phyloP scores from a whole-genome alignment of 1,140 invertebrate species.

The Delia radicum region DNA sequence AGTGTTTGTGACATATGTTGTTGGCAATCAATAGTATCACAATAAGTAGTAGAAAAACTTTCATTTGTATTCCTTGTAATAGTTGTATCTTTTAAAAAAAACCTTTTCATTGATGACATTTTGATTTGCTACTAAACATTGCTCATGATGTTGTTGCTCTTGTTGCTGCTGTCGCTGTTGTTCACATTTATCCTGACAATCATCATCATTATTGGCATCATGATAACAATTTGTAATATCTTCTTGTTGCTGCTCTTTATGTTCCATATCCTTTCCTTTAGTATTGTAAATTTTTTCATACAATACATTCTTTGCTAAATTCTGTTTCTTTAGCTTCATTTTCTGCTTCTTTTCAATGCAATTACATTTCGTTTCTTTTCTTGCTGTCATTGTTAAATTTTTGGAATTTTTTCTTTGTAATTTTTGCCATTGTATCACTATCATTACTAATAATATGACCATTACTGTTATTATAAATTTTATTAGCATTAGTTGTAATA shows the following conservation, averaged over 20 bases:
- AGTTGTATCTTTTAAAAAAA: neutral
- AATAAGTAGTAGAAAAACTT: neutral
- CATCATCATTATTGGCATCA: neutral
- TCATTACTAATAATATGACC: neutral
- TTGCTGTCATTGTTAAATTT: neutral
- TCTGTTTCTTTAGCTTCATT: neutral
- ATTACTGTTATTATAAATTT: neutral
- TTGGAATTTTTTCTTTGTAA: neutral
- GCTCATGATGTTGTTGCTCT: neutral
- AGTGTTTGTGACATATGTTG: conserved; percentile 17
- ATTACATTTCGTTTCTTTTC: neutral
- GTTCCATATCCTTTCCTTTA: neutral
- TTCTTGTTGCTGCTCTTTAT: conserved; percentile 1
- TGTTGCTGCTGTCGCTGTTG: conserved; percentile 4
- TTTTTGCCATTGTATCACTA: neutral
- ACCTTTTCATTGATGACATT: neutral
- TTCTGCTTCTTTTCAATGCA: neutral
- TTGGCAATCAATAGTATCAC: conserved; percentile 3
- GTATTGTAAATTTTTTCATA: neutral
- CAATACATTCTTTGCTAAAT: neutral
- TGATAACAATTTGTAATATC: neutral
- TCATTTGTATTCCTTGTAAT: neutral
- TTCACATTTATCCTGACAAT: conserved; percentile 1
- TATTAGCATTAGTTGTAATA: neutral
- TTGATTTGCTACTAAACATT: conserved; percentile 20